Evolutionary conservation across 2,797 vertebrate genomes (phyloP), one percentile per base, ranked within the genome.

Genomic region (Arremon aurantiirostris): DNA sequence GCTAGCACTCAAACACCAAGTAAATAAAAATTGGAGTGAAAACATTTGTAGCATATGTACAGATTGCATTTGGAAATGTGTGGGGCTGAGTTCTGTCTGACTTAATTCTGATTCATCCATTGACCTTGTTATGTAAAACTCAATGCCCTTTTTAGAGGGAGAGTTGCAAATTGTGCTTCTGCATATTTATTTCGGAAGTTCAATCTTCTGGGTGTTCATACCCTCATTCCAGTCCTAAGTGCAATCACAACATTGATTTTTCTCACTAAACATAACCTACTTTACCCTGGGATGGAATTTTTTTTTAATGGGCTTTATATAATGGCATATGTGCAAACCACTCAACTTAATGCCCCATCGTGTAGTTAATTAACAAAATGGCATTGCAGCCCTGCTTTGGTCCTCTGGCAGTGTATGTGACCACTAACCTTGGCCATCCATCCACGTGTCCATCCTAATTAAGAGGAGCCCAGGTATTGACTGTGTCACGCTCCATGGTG

Each of bases 81-180:
- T 60, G 84, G 89, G 68, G 60, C 56, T 92, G 50, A 18, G 66
- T 44, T 52, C 41, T 53, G 49, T 69, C 55, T 95, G 88, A 57
- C 86, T 96, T 91, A 86, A 96, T 94, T 96, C 88, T 81, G 68
- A 92, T 94, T 93, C 94, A 91, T 96, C 86, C 79, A 11, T 22
- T 96, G 96, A 96, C 96, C 95, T 97, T 96, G 93, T 96, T 97
- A 96, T 39, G 63, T 97, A 97, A 96, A 96, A 87, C 77, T 68
- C 56, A 37, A 6, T 71, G 95, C 81, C 91, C 88, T 90, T 94
- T 96, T 83, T 64, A 83, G 60, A 89, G 71, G 63, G 60, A 84
- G 78, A 87, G 85, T 65, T 87, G 76, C 94, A 92, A 79, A 86
- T 90, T 90, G 80, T 42, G 56, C 61, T 78, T 66, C 95, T 82